phyloP scores from a whole-genome alignment of 2,888 invertebrate species.

The Vandiemenella viatica region DNA sequence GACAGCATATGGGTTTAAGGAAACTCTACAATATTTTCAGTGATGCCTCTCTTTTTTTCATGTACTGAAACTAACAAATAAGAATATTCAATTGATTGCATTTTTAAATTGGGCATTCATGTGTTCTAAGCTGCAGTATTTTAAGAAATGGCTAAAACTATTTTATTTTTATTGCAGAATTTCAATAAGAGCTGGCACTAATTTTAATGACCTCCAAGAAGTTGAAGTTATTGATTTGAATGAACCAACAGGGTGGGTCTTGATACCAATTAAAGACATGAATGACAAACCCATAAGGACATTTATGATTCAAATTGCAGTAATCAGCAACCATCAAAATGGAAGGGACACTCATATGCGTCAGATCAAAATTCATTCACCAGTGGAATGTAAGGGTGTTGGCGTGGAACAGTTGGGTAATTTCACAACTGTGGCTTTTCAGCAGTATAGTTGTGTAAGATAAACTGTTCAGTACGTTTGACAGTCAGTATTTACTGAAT shows the following conservation, averaged over 20 bases:
- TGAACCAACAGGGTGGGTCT: constrained; percentile 95
- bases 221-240: constrained; percentile 83
- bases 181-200: constrained; percentile 83
- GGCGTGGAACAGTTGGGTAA: constrained; percentile 53
- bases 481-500: too few relatives aligned
- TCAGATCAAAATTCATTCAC: constrained; percentile 91
- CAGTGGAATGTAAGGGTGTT: constrained; percentile 46
- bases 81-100: too few relatives aligned
- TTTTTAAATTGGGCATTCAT: too few relatives aligned
- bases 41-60: too few relatives aligned
- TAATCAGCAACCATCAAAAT: constrained; percentile 96
- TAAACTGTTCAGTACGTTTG: too few relatives aligned
- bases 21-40: too few relatives aligned
- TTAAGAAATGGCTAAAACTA: too few relatives aligned
- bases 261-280: constrained; percentile 79
- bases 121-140: too few relatives aligned
- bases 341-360: constrained; percentile 96
- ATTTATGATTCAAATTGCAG: constrained; percentile 92
- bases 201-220: constrained; percentile 93
- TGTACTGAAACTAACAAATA: too few relatives aligned
- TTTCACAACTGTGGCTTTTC: constrained; percentile 68
- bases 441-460: constrained; percentile 67
- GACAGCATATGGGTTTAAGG: too few relatives aligned
- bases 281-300: constrained; percentile 78
- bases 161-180: constrained; percentile 51